phyloP scores from a whole-genome alignment of 2,888 invertebrate species.

The Machimus rusticus region DNA sequence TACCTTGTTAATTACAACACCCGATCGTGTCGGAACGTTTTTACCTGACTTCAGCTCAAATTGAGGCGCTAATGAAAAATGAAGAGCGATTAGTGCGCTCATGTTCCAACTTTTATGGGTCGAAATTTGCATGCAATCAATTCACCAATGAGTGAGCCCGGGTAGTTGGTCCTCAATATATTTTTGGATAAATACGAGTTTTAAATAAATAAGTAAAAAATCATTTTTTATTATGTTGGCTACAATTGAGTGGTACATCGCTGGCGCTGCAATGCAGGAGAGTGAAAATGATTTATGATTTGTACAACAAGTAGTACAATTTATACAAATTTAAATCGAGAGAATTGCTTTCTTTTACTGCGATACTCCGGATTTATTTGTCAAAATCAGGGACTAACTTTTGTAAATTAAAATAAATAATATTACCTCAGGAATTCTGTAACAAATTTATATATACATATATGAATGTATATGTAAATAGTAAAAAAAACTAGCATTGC shows the following conservation, averaged over 20 bases:
- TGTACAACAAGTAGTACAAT: neutral
- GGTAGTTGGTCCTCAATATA: neutral
- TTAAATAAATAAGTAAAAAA: neutral
- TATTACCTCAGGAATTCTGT: no score
- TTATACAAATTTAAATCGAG: neutral
- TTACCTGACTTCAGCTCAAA: conserved; percentile 19
- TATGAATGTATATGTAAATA: no score
- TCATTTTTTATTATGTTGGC: neutral
- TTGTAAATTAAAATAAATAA: no score
- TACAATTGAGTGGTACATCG: neutral
- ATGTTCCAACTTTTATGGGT: neutral
- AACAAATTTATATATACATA: no score
- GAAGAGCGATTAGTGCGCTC: conserved; percentile 3
- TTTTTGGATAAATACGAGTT: neutral
- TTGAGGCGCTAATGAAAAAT: conserved; percentile 15
- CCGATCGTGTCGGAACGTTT: conserved; percentile 1
- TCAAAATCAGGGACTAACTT: no score
- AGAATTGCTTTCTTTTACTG: neutral
- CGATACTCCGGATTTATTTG: no score
- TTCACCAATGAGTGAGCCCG: neutral
- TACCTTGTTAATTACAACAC: conserved; percentile 24
- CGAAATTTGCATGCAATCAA: neutral
- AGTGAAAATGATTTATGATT: neutral
- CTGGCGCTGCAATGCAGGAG: neutral
- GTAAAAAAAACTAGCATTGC: no score